These are phyloP conservation scores for Eustalomyia histrio DNA, from an alignment of 2,888 invertebrate species.

Conservation along the genomic window DNA sequence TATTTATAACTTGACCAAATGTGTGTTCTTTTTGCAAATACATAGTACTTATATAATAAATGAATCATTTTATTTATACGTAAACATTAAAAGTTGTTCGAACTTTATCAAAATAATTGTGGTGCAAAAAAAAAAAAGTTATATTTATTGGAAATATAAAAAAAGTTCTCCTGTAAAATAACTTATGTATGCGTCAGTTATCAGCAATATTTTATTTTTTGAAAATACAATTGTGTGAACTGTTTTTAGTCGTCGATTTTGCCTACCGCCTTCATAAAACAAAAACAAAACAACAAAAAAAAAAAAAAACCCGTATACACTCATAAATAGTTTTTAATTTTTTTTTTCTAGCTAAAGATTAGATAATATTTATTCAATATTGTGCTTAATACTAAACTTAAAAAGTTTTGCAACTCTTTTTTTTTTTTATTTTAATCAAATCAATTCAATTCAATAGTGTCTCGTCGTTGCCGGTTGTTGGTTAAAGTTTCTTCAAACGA, in stretches of 20 bases:
- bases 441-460: constrained; percentile 38
- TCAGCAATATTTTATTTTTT: constrained; percentile 18
- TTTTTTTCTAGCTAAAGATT: constrained; percentile 33
- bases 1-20: not conserved
- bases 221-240: constrained; percentile 3
- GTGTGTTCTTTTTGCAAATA: constrained; percentile 1
- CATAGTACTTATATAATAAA: constrained; percentile 10
- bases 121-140: not conserved
- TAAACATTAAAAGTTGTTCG: not conserved
- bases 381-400: not conserved
- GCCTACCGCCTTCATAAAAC: constrained; percentile 18
- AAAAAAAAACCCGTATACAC: too few relatives aligned
- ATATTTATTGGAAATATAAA: not conserved
- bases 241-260: constrained; percentile 13
- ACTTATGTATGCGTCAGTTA: constrained; percentile 33
- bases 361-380: constrained; percentile 42
- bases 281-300: constrained; percentile 5
- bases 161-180: not conserved
- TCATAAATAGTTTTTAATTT: not conserved
- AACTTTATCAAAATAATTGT: constrained; percentile 34
- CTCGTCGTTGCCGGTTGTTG: constrained; percentile 23
- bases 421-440: constrained; percentile 41
- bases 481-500: not conserved
- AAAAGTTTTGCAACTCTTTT: constrained; percentile 41
- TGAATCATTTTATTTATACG: constrained; percentile 26